Base-by-base conservation (phyloP, 2,113 vertebrate species). In the Elephas maximus region DNA sequence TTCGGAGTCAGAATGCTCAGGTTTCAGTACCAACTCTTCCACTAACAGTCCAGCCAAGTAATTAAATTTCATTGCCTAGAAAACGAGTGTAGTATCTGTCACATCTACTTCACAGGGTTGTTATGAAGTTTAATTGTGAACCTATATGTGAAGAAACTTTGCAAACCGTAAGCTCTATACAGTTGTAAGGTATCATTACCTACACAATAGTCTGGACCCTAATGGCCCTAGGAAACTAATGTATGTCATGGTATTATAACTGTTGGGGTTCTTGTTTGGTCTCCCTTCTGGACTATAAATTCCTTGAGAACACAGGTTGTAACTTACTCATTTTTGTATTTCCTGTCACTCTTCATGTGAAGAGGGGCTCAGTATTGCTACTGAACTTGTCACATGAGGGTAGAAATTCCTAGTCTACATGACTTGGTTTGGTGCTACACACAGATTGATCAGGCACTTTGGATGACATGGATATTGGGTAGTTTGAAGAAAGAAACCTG, bases 61-160 rank as follows among this genome's bases (percentile, higher is more conserved):
- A 81, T 81, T 76, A 57, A 77, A 83, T 71, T 90, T 76, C 28
- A 89, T 88, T 90, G 65, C 30, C 87, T 53, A 84, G 12, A 94
- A 92, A 92, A 93, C 6, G 23, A 77, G 33, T 24, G 51, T 62
- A 30, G 21, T 73, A 30, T 63, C 63, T 71, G 8, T 74, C 51
- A 76, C 28, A 30, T 76, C 44, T 80, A 33, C 44, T 87, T 83
- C 53, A 63, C 5, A 73, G 15, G 23, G 26, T 69, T 83, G 20
- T 77, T 65, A 77, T 45, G 57, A 60, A 85, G 41, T 76, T 89
- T 73, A 92, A 76, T 76, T 71, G 28, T 88, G 83, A 71, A 5
- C 4, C 37, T 91, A 0, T 78, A 48, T 74, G 71, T 77, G 65
- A 62, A 91, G 76, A 93, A 30, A 28, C 21, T 21, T 71, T 33